Base-by-base conservation (phyloP, 1,140 invertebrate genomes). In the Anagrus nilaparvatae region DNA sequence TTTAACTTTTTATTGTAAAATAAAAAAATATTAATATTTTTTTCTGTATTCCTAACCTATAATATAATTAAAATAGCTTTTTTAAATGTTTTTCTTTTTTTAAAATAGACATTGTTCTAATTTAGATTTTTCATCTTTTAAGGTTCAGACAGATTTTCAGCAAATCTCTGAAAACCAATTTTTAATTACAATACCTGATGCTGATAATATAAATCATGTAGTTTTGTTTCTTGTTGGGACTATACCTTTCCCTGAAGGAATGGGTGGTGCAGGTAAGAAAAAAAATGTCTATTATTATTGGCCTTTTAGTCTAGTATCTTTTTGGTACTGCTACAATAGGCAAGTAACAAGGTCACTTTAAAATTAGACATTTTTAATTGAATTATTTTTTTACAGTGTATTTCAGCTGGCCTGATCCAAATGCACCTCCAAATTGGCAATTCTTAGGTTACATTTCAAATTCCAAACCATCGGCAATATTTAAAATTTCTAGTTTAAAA, bases 71-170 rank as follows among this genome's bases (percentile, higher is more conserved):
- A n/a, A n/a, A n/a, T n/a, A n/a, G n/a, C n/a, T n/a, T n/a, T n/a
- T n/a, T n/a, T n/a, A n/a, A n/a, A n/a, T n/a, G n/a, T n/a, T n/a
- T n/a, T n/a, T n/a, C n/a, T n/a, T n/a, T n/a, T n/a, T n/a, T n/a
- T n/a, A n/a, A n/a, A n/a, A n/a, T n/a, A n/a, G n/a, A n/a, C n/a
- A n/a, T n/a, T n/a, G n/a, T n/a, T n/a, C n/a, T n/a, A n/a, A n/a
- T n/a, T n/a, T n/a, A n/a, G n/a, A 35, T 45, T 30, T 10, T 14
- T 6, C 32, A 29, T 47, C 47, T 43, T 72, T 70, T 45, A 52
- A 94, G 89, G 92, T 95, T 3, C 87, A 96, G 74, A 96, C 91
- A 2, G 82, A 96, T 60, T 93, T 94, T 62, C 75, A 85, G 50
- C 80, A 79, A 56, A 73, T 96, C 14, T 79, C 77, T 33, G 78